Conservation (phyloP, 30 jellyfish, hydroid and myxozoan genomes). For the Aurelia aurita region DNA sequence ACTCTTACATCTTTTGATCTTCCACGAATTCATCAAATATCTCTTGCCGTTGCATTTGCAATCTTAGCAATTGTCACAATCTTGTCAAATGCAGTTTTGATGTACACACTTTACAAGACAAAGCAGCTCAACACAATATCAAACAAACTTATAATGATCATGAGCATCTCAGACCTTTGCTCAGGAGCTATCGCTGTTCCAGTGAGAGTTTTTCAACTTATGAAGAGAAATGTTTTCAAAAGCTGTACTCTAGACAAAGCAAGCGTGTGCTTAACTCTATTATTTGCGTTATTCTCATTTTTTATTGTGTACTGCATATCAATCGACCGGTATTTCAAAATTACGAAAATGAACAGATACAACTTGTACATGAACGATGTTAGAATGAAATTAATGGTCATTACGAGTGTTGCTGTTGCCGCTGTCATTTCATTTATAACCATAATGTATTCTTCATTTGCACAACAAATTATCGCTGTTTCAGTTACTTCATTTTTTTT, state of each 20-base stretch:
- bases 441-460: neutral
- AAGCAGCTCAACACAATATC: conserved; percentile 51
- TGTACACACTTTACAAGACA: conserved; percentile 45
- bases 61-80: conserved; percentile 13
- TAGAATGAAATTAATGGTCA: conserved; percentile 42
- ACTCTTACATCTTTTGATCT: too few relatives aligned
- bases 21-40: too few relatives aligned
- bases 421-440: neutral
- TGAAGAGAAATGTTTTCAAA: neutral
- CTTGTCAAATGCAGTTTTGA: conserved; percentile 14
- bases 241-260: conserved; percentile 23
- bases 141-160: conserved; percentile 36
- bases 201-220: neutral
- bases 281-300: conserved; percentile 49
- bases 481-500: neutral
- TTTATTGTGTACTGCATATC: conserved; percentile 38
- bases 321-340: conserved; percentile 41
- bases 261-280: conserved; percentile 6
- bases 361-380: conserved; percentile 33
- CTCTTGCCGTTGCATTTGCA: neutral
- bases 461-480: neutral
- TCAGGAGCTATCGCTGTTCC: conserved; percentile 48
- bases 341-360: conserved; percentile 41
- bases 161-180: conserved; percentile 52
- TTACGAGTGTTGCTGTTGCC: conserved; percentile 15